phyloP scores from a whole-genome alignment of 1,140 invertebrate species.

The Euura saliciscinereae region DNA sequence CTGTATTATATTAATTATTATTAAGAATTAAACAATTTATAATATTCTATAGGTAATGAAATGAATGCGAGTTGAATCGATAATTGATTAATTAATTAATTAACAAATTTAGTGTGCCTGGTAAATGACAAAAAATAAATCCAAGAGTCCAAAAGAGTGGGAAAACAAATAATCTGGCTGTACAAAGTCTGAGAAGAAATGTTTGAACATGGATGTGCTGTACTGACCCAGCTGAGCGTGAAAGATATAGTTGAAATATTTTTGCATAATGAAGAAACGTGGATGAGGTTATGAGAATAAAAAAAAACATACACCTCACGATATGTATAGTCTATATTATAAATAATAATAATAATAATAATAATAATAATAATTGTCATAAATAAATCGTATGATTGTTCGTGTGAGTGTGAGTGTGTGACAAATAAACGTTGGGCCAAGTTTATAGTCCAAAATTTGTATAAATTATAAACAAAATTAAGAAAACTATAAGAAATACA shows the following conservation, averaged over 20 bases:
- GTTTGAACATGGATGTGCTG: not conserved
- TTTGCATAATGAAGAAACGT: constrained; percentile 44
- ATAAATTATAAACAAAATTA: constrained; percentile 15
- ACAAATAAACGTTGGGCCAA: constrained; percentile 43
- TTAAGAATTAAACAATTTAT: too few species aligned
- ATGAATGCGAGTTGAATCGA: too few species aligned
- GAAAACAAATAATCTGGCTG: too few species aligned
- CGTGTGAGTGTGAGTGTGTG: constrained; percentile 11
- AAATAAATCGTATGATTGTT: too few species aligned
- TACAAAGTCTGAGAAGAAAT: too few species aligned
- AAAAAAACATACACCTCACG: constrained; percentile 23
- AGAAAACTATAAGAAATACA: constrained; percentile 21
- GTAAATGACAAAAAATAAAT: too few species aligned
- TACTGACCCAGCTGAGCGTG: not conserved
- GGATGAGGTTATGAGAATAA: constrained; percentile 8
- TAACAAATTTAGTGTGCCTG: too few species aligned
- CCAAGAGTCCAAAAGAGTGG: too few species aligned
- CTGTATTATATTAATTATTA: too few species aligned
- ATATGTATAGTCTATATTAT: constrained; percentile 35
- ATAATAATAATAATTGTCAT: not conserved
- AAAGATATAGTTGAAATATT: constrained; percentile 45
- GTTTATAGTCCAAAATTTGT: constrained; percentile 33
- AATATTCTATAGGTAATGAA: too few species aligned
- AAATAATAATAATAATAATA: not conserved
- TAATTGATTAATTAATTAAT: too few species aligned